A percentile compares a stretch with the other conserved stretches of the same genome.
These are phyloP conservation scores for Tachystola acroxantha DNA, from an alignment of 2,888 invertebrate genomes.

Conservation along the genomic window DNA sequence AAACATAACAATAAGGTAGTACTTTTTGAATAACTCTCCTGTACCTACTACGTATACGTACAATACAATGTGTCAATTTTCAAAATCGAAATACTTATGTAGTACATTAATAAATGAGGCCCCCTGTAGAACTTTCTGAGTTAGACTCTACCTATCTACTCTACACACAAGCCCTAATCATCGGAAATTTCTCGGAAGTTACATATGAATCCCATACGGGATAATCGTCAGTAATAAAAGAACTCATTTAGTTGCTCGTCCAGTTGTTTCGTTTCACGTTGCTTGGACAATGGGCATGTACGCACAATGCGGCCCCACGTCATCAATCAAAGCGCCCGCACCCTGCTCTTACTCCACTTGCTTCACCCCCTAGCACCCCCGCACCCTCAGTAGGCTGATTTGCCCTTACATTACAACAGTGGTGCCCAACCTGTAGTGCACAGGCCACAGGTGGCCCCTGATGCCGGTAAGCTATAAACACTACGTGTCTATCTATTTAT, in stretches of 20 bases:
- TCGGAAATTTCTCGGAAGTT: conserved; percentile 28
- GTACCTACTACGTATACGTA: too few species aligned
- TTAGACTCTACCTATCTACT: too few species aligned
- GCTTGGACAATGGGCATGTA: conserved; percentile 61
- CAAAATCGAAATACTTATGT: too few species aligned
- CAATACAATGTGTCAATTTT: too few species aligned
- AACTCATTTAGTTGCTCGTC: conserved; percentile 45
- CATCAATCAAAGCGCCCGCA: conserved; percentile 60
- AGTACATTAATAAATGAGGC: too few species aligned
- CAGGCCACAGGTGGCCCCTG: neutral
- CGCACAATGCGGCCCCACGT: conserved; percentile 54
- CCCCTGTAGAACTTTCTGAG: too few species aligned
- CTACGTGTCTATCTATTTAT: too few species aligned
- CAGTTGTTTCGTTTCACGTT: conserved; percentile 63
- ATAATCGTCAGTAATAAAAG: conserved; percentile 50
- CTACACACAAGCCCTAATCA: conserved; percentile 31
- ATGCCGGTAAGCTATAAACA: too few species aligned
- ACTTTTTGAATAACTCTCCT: too few species aligned
- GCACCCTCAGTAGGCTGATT: conserved; percentile 29
- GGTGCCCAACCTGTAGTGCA: too few species aligned
- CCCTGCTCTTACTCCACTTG: conserved; percentile 18
- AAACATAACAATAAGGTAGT: too few species aligned
- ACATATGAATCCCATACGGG: conserved; percentile 28
- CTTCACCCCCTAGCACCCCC: conserved; percentile 10
- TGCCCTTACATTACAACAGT: conserved; percentile 16